phyloP scores from a whole-genome alignment of 1,140 invertebrate genomes.

The Heliothis subflexa region DNA sequence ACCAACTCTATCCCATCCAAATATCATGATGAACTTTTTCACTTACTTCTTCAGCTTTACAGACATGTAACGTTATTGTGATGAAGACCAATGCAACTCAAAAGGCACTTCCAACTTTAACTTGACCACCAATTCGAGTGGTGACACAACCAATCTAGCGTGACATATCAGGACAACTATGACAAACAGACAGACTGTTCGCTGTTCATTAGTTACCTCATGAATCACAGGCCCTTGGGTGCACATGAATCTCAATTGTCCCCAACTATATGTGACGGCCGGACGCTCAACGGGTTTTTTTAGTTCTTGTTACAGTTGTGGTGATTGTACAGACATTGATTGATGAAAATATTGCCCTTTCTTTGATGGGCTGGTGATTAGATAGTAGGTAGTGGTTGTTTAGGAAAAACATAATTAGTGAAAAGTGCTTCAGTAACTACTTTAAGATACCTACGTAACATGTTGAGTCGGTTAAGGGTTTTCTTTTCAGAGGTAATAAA shows the following conservation, averaged over 20 bases:
- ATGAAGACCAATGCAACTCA: background rate
- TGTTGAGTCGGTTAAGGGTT: too few species aligned
- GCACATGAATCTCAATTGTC: slow-evolving; percentile 74
- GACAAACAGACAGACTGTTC: slow-evolving; percentile 58
- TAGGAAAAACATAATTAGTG: too few species aligned
- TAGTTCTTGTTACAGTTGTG: slow-evolving; percentile 27
- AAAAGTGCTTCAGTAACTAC: too few species aligned
- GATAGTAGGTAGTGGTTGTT: too few species aligned
- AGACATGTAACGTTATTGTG: too few species aligned
- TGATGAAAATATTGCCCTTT: too few species aligned
- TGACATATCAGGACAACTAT: slow-evolving; percentile 61
- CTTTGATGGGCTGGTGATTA: too few species aligned
- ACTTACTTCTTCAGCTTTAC: too few species aligned
- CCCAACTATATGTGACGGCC: slow-evolving; percentile 32
- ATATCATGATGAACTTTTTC: too few species aligned
- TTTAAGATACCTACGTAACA: too few species aligned
- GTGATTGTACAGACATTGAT: background rate
- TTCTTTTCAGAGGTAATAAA: too few species aligned
- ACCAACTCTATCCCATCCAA: too few species aligned
- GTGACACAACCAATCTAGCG: slow-evolving; percentile 29
- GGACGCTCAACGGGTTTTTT: slow-evolving; percentile 53
- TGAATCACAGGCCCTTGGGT: slow-evolving; percentile 68
- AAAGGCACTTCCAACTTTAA: background rate
- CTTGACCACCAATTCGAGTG: slow-evolving; percentile 12
- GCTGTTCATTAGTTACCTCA: slow-evolving; percentile 59